These are phyloP conservation scores for Chironex yamaguchii DNA, from an alignment of 30 jellyfish, hydroid and myxozoan species.

Conservation along the genomic window DNA sequence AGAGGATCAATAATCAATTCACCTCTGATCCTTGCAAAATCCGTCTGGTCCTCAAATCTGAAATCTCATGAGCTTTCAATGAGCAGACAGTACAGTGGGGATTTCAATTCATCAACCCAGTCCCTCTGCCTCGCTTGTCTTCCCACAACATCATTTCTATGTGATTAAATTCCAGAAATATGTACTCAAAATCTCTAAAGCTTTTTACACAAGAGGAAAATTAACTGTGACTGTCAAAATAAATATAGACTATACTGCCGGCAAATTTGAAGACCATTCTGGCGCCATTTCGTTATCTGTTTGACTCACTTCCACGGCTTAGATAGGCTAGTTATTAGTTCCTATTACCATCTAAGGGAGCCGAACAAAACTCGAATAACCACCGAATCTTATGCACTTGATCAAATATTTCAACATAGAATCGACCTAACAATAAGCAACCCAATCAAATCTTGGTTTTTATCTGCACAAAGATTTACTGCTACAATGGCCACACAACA, in stretches of 20 bases:
- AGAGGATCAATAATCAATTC: neutral
- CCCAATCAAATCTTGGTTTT: slow-evolving; percentile 71
- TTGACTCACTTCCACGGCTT: slow-evolving; percentile 80
- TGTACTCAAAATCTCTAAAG: too few species aligned
- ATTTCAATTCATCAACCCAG: too few species aligned
- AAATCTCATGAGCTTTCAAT: neutral
- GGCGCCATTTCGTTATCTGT: slow-evolving; percentile 80
- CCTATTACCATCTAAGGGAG: slow-evolving; percentile 76
- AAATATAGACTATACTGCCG: neutral
- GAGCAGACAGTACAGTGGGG: too few species aligned
- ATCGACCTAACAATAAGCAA: slow-evolving; percentile 63
- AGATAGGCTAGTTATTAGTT: slow-evolving; percentile 72
- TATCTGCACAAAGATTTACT: slow-evolving; percentile 48
- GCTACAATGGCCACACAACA: slow-evolving; percentile 74
- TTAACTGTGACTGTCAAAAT: neutral
- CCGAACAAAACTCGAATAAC: slow-evolving; percentile 68
- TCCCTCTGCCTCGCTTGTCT: too few species aligned
- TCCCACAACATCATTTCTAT: too few species aligned
- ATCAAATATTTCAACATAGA: slow-evolving; percentile 77
- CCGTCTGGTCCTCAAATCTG: neutral
- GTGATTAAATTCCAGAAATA: too few species aligned
- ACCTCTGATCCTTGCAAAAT: neutral
- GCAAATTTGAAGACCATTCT: slow-evolving; percentile 32
- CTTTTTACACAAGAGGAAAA: neutral
- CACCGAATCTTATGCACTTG: slow-evolving; percentile 74